These are phyloP conservation scores for Amphilophus citrinellus DNA, from an alignment of 2,113 vertebrate species.

Conservation along the genomic window DNA sequence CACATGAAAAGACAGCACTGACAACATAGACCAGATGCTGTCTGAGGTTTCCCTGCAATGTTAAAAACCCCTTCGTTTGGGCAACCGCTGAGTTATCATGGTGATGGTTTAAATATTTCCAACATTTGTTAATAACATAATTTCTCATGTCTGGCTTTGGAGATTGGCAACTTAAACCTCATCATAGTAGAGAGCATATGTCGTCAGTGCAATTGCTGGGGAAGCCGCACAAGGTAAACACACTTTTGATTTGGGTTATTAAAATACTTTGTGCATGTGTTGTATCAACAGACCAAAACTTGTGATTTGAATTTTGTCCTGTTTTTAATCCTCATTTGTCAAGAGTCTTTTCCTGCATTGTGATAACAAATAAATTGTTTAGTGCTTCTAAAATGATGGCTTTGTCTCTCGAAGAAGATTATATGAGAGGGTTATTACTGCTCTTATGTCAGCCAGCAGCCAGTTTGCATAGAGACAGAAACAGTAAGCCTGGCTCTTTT, in stretches of 20 bases:
- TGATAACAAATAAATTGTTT: constrained; percentile 9
- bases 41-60: constrained; percentile 33
- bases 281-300: neutral
- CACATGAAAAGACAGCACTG: constrained; percentile 63
- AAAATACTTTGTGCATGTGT: constrained; percentile 15
- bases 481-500: too few species aligned
- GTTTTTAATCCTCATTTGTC: constrained; percentile 1
- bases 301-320: neutral
- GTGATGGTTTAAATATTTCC: constrained; percentile 58
- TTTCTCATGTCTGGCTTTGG: constrained; percentile 55
- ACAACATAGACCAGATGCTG: constrained; percentile 61
- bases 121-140: constrained; percentile 55
- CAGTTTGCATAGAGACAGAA: neutral
- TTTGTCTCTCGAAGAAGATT: too few species aligned
- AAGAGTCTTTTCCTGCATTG: neutral
- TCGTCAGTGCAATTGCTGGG: constrained; percentile 37
- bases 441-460: neutral
- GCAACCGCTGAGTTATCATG: constrained; percentile 53
- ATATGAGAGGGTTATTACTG: neutral
- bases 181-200: constrained; percentile 25
- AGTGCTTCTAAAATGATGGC: neutral
- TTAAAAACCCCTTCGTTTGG: constrained; percentile 46
- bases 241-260: constrained; percentile 27
- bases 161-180: constrained; percentile 54
- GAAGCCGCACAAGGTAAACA: constrained; percentile 42